Conservation (phyloP, 2,888 invertebrate species). For the Ennomos quercinarius region DNA sequence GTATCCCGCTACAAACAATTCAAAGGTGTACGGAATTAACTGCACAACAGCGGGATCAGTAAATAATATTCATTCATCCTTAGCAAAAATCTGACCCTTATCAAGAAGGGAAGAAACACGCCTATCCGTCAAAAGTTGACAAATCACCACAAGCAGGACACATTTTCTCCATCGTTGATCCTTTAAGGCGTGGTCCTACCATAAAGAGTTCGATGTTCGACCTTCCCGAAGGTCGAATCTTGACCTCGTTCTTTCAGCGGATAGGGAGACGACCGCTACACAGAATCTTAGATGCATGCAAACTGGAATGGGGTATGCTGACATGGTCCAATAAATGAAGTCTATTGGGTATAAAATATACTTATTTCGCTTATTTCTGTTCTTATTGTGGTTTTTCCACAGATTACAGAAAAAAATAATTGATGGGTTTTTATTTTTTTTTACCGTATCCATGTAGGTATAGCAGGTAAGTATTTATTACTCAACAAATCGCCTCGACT, state of each 20-base stretch:
- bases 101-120: conserved; percentile 10
- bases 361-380: too few species aligned
- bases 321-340: conserved; percentile 28
- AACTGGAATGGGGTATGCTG: conserved; percentile 24
- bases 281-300: conserved; percentile 19
- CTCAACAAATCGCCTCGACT: too few species aligned
- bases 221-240: conserved; percentile 42
- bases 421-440: too few species aligned
- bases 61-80: neutral
- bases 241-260: conserved; percentile 40
- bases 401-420: too few species aligned
- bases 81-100: neutral
- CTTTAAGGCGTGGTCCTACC: conserved; percentile 31
- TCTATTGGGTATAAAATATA: too few species aligned
- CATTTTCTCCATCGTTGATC: conserved; percentile 39
- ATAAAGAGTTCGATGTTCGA: conserved; percentile 45
- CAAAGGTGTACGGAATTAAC: too few species aligned
- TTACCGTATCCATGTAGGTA: too few species aligned
- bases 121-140: conserved; percentile 38
- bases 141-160: conserved; percentile 39
- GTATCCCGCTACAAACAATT: too few species aligned
- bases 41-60: too few species aligned
- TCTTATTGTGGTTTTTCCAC: too few species aligned
- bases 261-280: conserved; percentile 32
- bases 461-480: too few species aligned